Evolutionary conservation across 2,888 invertebrate genomes (phyloP).

Genomic region (Drosophila anomalata): DNA sequence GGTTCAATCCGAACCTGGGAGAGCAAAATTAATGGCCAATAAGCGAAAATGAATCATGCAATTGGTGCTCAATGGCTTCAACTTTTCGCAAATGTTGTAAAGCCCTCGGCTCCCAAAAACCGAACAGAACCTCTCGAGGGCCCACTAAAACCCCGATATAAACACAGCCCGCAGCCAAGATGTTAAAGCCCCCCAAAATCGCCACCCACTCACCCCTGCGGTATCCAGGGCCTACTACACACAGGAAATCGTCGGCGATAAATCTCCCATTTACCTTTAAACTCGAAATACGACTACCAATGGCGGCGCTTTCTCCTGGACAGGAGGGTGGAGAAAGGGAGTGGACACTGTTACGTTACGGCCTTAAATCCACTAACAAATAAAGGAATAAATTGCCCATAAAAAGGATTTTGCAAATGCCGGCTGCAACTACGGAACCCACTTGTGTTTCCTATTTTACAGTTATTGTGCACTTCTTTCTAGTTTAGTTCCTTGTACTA

Average conservation of each 20-base stretch:
- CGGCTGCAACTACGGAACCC: constrained; percentile 62
- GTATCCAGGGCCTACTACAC: constrained; percentile 25
- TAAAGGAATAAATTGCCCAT: constrained; percentile 79
- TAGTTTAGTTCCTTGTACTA: constrained; percentile 36
- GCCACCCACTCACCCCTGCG: constrained; percentile 17
- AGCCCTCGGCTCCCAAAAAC: constrained; percentile 26
- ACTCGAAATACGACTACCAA: constrained; percentile 72
- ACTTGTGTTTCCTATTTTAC: constrained; percentile 52
- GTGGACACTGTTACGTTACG: constrained; percentile 54
- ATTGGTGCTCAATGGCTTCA: constrained; percentile 60
- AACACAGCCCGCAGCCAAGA: constrained; percentile 60
- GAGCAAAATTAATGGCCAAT: constrained; percentile 68
- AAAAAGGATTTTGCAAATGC: constrained; percentile 80
- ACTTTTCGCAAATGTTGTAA: constrained; percentile 50
- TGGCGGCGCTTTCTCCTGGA: constrained; percentile 38
- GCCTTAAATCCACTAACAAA: constrained; percentile 79
- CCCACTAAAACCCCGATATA: constrained; percentile 73
- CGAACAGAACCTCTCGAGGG: constrained; percentile 55
- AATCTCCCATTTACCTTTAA: constrained; percentile 79
- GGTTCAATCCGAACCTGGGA: constrained; percentile 18
- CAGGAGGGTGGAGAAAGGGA: constrained; percentile 3
- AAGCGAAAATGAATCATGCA: constrained; percentile 68
- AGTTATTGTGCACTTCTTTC: constrained; percentile 41
- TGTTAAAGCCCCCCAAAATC: constrained; percentile 9
- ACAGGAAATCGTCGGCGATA: constrained; percentile 66